Evolutionary conservation across 2,888 invertebrate species (phyloP), one percentile per base, ranked within the genome.

Genomic region (Chamaedrilus cognettii): DNA sequence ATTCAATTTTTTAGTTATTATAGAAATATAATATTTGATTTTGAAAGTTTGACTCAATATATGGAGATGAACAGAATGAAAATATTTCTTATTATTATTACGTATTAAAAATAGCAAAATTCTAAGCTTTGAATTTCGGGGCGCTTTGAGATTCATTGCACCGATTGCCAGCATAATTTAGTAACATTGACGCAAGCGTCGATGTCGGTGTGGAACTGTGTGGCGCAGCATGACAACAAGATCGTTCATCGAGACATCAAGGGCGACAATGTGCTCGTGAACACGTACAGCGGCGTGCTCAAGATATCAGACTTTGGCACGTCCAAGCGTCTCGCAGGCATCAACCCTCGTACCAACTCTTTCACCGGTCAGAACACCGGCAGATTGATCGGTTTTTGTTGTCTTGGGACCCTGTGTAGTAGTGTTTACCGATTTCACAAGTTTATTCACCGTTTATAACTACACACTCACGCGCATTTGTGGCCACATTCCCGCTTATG

Each of bases 261-360:
- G 87, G 90, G 99, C 73, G 99, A 98, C 85, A 99, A 99, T 83
- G 98, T 99, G 0, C 87, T 99, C 62, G 98, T 99, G 3, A 99
- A 99, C 85, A 99, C 98, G 0, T 99, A 99, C 85, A 86, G 94
- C 79, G 99, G 99, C 0, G 94, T 97, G 0, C 93, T 99, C 0
- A 99, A 99, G 86, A 99, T 99, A 80, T 96, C 96, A 0, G 99
- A 99, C 85, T 99, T 99, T 84, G 99, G 99, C 50, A 99, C 98
- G 23, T 97, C 96, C 0, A 99, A 99, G 84, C 88, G 99, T 19
- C 86, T 99, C 73, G 96, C 96, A 5, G 98, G 97, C 2, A 85
- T 96, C 60, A 90, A 91, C 74, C 89, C 89, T 0, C 87, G 87
- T 74, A 89, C 90, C 0, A 89, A 88, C 78, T 90, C 90, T 15